Evolutionary conservation across 2,888 invertebrate species (phyloP), one percentile per base, ranked within the genome.

Genomic region (Criorhina ranunculi): DNA sequence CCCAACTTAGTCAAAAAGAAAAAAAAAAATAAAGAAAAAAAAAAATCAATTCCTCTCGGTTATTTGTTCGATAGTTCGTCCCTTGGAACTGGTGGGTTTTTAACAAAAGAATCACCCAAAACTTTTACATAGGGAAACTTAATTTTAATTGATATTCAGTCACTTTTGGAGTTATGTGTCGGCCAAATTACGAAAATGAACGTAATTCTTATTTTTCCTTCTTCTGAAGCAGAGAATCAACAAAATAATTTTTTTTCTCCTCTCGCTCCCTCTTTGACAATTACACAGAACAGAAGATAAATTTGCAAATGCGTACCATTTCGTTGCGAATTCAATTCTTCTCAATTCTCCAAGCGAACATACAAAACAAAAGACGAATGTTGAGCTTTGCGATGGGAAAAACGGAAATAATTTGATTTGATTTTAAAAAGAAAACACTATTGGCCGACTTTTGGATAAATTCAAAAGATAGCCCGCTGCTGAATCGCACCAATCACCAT

Each of bases 281-380:
- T 73, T 83, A 78, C 83, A 83, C 49, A 73, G 42, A 83, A 67
- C 31, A 82, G 37, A 77, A 72, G 77, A 72, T 57, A 75, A 83
- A 77, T 69, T 83, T 83, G 83, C 83, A 83, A 83, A 83, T 83
- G 83, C 83, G 83, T 83, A 83, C 83, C 83, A 83, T 83, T 78
- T 83, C 83, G 78, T 78, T 78, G 78, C 78, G 83, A 78, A 78
- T 78, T 78, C 67, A 73, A 69, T 83, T 69, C 55, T 69, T 69
- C 62, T 62, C 73, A 44, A 70, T 78, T 75, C 40, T 69, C 29
- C 78, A 82, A 82, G 73, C 69, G 69, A 67, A 78, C 83, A 83
- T 83, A 75, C 83, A 83, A 83, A 83, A 78, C 78, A 83, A 83
- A 77, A 57, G 57, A 69, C 53, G 19, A 60, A 78, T 69, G 42